phyloP scores from a whole-genome alignment of 2,113 vertebrate genomes.

The Cyphotilapia sp. region DNA sequence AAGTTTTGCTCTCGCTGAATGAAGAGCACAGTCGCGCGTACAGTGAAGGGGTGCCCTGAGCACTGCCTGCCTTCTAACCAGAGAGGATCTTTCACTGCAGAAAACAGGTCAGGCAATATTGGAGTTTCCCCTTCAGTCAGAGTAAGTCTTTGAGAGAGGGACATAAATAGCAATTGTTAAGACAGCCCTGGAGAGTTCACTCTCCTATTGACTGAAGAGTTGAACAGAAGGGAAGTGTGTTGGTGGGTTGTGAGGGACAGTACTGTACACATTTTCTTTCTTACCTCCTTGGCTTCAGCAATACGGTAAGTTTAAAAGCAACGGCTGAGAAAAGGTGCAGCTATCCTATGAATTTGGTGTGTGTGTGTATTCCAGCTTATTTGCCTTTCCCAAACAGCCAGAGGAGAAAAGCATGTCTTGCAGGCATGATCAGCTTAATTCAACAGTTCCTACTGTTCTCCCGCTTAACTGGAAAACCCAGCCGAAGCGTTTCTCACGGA shows the following conservation, averaged over 20 bases:
- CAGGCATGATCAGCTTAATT: conserved; percentile 34
- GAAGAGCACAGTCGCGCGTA: not conserved
- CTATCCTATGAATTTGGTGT: not conserved
- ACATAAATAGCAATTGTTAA: conserved; percentile 43
- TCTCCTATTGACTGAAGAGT: conserved; percentile 13
- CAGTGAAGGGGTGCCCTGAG: conserved; percentile 1
- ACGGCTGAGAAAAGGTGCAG: not conserved
- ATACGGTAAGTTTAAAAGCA: not conserved
- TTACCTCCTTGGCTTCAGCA: not conserved
- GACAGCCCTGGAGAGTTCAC: conserved; percentile 8
- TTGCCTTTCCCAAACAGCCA: not conserved
- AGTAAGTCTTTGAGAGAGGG: conserved; percentile 12
- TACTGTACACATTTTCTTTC: not conserved
- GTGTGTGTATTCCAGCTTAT: not conserved
- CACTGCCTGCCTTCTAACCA: not conserved
- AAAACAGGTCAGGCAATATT: conserved; percentile 51
- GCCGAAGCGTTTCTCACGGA: conserved; percentile 37
- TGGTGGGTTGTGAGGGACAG: not conserved
- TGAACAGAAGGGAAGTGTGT: not conserved
- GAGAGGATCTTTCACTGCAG: conserved; percentile 22
- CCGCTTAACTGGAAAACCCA: conserved; percentile 37
- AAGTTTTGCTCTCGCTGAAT: not conserved
- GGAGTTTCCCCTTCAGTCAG: conserved; percentile 45
- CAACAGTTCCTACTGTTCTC: conserved; percentile 35
- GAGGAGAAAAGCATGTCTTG: not conserved